phyloP scores from a whole-genome alignment of 2,113 vertebrate species.

The Halcyon malimbica region DNA sequence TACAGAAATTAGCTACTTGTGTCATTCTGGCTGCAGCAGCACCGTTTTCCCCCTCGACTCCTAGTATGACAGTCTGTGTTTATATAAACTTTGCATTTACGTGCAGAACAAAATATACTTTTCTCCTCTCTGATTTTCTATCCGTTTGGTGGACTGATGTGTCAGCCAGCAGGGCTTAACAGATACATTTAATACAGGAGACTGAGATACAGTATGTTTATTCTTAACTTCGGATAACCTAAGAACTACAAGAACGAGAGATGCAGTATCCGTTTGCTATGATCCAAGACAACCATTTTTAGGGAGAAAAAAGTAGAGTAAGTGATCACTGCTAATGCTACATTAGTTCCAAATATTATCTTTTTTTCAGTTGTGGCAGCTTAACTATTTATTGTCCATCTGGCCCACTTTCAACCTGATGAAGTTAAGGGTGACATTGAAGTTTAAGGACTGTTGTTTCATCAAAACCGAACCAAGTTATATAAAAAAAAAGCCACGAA shows the following conservation, averaged over 20 bases:
- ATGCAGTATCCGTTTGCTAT: constrained; percentile 81
- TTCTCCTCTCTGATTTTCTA: constrained; percentile 35
- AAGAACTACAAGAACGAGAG: constrained; percentile 76
- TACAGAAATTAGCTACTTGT: constrained; percentile 46
- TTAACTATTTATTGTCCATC: constrained; percentile 12
- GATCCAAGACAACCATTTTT: constrained; percentile 62
- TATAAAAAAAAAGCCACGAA: constrained; percentile 14
- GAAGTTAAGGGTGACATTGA: constrained; percentile 57
- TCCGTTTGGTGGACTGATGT: constrained; percentile 48
- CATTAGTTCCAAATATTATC: constrained; percentile 24
- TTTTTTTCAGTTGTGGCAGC: constrained; percentile 27
- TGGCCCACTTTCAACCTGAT: constrained; percentile 53
- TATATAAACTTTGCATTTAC: constrained; percentile 56
- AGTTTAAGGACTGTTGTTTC: constrained; percentile 57
- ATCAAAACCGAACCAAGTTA: constrained; percentile 52
- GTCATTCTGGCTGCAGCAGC: constrained; percentile 47
- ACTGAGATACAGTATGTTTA: constrained; percentile 76
- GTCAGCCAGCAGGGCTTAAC: constrained; percentile 70
- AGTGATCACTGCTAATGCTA: constrained; percentile 38
- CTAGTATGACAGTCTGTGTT: constrained; percentile 42
- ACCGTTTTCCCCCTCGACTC: constrained; percentile 26
- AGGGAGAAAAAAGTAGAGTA: constrained; percentile 33
- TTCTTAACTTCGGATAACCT: constrained; percentile 76
- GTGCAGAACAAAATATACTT: constrained; percentile 65
- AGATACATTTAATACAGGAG: constrained; percentile 75